Evolutionary conservation across 2,888 invertebrate genomes (phyloP), one percentile per base, ranked within the genome.

Genomic region (Drosophila siamana): DNA sequence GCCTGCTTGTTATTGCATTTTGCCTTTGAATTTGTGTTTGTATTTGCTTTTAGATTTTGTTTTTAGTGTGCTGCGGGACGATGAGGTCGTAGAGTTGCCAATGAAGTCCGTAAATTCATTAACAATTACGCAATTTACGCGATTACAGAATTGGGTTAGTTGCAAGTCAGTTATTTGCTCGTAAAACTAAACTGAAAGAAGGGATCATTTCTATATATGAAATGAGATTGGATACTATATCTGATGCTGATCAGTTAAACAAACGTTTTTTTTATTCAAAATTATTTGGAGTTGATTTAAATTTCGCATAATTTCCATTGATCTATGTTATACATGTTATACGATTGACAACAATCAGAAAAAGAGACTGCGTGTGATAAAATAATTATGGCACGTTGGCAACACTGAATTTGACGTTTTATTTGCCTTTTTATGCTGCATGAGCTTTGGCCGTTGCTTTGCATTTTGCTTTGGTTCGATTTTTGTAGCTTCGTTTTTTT

Each of bases 361-460:
- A 24, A n/a, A n/a, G n/a, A n/a, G n/a, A n/a, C n/a, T n/a, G n/a
- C n/a, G n/a, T n/a, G 0, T 65, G 61, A 60, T 76, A 80, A 77
- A 80, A 77, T 74, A 83, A 82, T 82, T 83, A 86, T 67, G 70
- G 75, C 65, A 67, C 64, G 54, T 69, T 88, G 89, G 86, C 87
- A 86, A 87, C 85, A 75, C 86, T 86, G 85, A 69, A 69, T 79
- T 84, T 74, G 68, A 77, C 66, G 77, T 69, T 51, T 69, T 65
- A 66, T 69, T 73, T 77, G 28, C 36, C 13, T 15, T 19, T 57
- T 56, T 36, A 19, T 46, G n/a, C 22, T 28, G 7, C 40, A 26
- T 54, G 24, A 26, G 46, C 52, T 57, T 40, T 41, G 33, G 30
- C 38, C 46, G 60, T 48, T 70, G 69, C 65, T 71, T 64, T 68